Evolutionary conservation across 1,140 invertebrate genomes (phyloP), one percentile per base, ranked within the genome.

Genomic region (Vanessa atalanta): DNA sequence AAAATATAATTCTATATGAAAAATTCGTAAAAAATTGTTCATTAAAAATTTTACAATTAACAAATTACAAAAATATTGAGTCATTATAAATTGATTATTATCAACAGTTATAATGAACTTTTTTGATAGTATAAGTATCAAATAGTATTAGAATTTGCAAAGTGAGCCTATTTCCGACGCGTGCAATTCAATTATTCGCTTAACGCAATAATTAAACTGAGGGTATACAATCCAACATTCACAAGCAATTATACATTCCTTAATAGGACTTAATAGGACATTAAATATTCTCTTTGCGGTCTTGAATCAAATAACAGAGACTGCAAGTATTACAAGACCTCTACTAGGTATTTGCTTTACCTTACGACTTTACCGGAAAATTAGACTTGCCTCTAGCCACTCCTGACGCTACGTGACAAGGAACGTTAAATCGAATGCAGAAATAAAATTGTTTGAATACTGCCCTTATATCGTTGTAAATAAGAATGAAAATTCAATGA

Each of bases 281-380:
- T 53, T 6, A 53, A 53, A 16, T 53, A 53, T 53, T 53, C 50
- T n/a, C 15, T 53, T 53, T 53, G 15, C 15, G 50, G 50, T 16
- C n/a, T n/a, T 6, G 15, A 53, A 53, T 53, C 14, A n/a, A 53
- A 53, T 53, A 53, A 43, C 37, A 53, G 50, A n/a, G 12, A 50
- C 15, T 50, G 48, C 50, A 53, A 53, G 15, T 53, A 53, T 53
- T 53, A 53, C 15, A 53, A 16, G 50, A n/a, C 50, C 48, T 50
- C 12, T 50, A 12, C 48, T n/a, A 53, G 50, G 50, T n/a, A 53
- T 53, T 53, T 53, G 50, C 50, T 53, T 53, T 53, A 53, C 50
- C 50, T 53, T 53, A 43, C 37, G 20, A 53, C 50, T n/a, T 53
- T 53, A n/a, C 50, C 50, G 50, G 50, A 53, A 53, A 53, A 53